phyloP scores from a whole-genome alignment of 1,140 invertebrate genomes.

The Drosophila orosa region DNA sequence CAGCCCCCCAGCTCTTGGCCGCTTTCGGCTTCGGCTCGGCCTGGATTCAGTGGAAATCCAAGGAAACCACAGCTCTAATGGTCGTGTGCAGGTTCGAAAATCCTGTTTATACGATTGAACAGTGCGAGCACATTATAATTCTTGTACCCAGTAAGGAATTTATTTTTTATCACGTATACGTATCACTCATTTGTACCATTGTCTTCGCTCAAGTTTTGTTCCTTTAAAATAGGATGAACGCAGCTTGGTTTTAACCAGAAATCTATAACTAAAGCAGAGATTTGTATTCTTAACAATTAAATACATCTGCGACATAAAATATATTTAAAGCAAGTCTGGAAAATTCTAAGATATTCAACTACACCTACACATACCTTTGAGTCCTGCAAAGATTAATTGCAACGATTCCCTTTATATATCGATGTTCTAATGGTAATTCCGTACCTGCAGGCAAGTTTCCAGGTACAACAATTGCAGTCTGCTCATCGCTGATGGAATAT shows the following conservation, averaged over 20 bases:
- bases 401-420: no score
- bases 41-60: neutral
- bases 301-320: no score
- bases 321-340: no score
- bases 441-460: neutral
- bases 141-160: neutral
- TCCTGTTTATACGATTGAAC: neutral
- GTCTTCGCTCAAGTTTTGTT: no score
- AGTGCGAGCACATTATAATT: neutral
- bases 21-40: constrained; percentile 1
- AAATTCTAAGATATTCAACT: no score
- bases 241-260: neutral
- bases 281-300: no score
- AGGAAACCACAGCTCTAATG: constrained; percentile 12
- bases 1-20: neutral
- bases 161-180: neutral
- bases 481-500: constrained; percentile 7
- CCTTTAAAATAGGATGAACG: neutral
- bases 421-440: neutral
- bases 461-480: neutral
- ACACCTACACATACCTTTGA: no score
- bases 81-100: constrained; percentile 5
- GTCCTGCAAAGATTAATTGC: no score
- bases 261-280: neutral
- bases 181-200: constrained; percentile 6